Conservation (phyloP, 2,113 vertebrate genomes). For the Sturnira hondurensis region DNA sequence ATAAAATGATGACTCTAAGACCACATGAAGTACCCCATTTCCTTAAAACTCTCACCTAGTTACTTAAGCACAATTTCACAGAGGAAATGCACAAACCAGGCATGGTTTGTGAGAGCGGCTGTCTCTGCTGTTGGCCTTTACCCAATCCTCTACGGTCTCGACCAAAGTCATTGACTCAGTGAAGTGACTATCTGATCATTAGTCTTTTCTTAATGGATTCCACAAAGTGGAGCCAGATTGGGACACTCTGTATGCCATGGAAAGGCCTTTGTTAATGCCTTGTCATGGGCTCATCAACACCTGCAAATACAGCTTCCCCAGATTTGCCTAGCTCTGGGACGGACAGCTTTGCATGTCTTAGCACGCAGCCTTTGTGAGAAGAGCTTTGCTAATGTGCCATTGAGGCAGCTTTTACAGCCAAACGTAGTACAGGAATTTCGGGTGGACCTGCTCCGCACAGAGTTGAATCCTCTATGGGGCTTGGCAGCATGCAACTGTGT, state of each 20-base stretch:
- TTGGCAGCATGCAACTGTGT: neutral
- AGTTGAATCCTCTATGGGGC: neutral
- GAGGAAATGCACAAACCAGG: neutral
- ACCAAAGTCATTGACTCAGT: neutral
- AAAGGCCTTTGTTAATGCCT: neutral
- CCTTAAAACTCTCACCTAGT: neutral
- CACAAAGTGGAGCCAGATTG: neutral
- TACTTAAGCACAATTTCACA: neutral
- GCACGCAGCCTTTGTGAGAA: neutral
- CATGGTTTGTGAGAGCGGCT: neutral
- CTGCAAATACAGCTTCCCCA: neutral
- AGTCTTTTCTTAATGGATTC: neutral
- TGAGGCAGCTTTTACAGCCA: neutral
- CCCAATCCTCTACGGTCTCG: neutral
- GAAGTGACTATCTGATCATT: neutral
- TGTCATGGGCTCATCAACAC: too few species aligned
- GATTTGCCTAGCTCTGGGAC: neutral
- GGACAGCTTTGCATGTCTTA: rapidly evolving
- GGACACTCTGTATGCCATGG: rapidly evolving
- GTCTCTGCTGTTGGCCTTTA: neutral
- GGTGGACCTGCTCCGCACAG: too few species aligned
- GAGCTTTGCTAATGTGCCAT: rapidly evolving
- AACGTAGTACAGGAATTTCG: neutral
- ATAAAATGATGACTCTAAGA: neutral
- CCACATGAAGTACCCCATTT: neutral